These are phyloP conservation scores for Muschampia plurimacula DNA, from an alignment of 2,888 invertebrate species.

Conservation along the genomic window DNA sequence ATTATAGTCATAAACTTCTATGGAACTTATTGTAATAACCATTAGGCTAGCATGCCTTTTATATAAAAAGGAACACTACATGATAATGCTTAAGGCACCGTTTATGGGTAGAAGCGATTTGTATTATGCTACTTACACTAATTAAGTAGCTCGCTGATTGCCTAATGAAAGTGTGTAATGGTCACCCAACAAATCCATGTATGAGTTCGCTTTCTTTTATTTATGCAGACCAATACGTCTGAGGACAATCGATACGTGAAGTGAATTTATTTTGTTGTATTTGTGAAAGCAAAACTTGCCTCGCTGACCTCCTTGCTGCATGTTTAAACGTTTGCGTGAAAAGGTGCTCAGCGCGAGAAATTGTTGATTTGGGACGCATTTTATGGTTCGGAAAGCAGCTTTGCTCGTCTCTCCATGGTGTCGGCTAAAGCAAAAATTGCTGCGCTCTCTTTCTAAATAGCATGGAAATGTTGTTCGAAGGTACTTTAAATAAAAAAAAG, in stretches of 20 bases:
- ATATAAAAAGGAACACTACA: too few species aligned
- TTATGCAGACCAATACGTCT: slow-evolving; percentile 77
- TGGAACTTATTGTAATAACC: too few species aligned
- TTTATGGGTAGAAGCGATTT: too few species aligned
- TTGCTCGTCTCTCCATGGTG: slow-evolving; percentile 10
- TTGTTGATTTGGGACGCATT: slow-evolving; percentile 72
- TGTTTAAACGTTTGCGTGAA: slow-evolving; percentile 78
- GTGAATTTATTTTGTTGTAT: slow-evolving; percentile 85
- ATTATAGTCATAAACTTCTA: too few species aligned
- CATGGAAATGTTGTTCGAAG: background rate
- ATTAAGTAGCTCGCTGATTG: background rate
- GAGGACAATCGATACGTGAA: slow-evolving; percentile 85
- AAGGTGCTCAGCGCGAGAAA: slow-evolving; percentile 75
- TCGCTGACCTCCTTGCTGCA: slow-evolving; percentile 79
- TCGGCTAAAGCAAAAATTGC: background rate
- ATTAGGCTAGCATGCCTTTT: too few species aligned
- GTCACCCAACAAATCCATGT: slow-evolving; percentile 61
- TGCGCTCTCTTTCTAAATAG: background rate
- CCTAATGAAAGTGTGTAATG: slow-evolving; percentile 70
- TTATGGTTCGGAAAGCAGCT: slow-evolving; percentile 36
- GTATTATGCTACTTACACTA: background rate
- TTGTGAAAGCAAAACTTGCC: slow-evolving; percentile 84
- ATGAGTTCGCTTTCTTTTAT: slow-evolving; percentile 83
- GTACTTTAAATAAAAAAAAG: background rate
- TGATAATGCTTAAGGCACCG: too few species aligned